Evolutionary conservation across 1,140 invertebrate species (phyloP).

Genomic region (Galendromus occidentalis): DNA sequence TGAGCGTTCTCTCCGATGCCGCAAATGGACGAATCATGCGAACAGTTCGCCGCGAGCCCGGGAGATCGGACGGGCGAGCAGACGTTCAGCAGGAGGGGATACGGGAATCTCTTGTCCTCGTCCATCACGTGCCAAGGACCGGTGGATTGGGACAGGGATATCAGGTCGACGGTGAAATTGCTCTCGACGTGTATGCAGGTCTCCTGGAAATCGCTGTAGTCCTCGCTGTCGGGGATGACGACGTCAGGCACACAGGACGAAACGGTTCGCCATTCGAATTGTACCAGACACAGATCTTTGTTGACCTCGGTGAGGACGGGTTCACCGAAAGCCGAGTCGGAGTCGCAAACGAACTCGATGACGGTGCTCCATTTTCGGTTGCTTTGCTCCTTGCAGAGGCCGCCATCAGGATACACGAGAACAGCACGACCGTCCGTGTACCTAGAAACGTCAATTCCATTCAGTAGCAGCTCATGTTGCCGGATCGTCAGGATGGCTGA

Average conservation of each 20-base stretch:
- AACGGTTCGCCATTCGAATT: conserved; percentile 18
- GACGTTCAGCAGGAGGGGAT: background rate
- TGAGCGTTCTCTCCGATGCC: background rate
- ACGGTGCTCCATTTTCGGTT: conserved; percentile 13
- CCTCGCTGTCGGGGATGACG: background rate
- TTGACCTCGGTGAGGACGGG: conserved; percentile 15
- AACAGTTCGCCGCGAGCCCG: background rate
- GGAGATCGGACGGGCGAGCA: background rate
- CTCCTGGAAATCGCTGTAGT: background rate
- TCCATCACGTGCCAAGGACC: background rate
- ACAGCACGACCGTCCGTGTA: conserved; percentile 17
- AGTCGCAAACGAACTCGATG: conserved; percentile 20
- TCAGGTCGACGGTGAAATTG: background rate
- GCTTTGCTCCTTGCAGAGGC: background rate
- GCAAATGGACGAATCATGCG: background rate
- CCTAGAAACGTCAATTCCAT: background rate
- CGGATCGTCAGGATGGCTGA: no score
- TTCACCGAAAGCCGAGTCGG: background rate
- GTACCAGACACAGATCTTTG: conserved; percentile 13
- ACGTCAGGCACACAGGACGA: conserved; percentile 12
- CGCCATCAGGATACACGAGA: conserved; percentile 13
- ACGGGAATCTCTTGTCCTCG: background rate
- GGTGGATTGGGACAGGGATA: background rate
- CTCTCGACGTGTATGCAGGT: background rate
- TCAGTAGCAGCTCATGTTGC: no score